Evolutionary conservation across 2,113 vertebrate species (phyloP), one percentile per base, ranked within the genome.

Genomic region (Choloepus hoffmanni): DNA sequence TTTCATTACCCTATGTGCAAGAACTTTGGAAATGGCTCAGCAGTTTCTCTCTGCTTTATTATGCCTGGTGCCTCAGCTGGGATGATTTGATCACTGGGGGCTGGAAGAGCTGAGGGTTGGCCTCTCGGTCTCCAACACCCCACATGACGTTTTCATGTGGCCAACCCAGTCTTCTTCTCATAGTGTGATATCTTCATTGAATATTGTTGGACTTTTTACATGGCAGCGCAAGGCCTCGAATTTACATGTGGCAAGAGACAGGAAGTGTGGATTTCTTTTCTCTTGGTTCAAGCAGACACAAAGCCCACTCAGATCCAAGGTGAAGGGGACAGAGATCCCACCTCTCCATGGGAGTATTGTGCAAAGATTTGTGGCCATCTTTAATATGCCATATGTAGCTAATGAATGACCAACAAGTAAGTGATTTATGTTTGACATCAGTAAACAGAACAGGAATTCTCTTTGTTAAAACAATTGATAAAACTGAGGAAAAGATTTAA

Each of bases 391-490:
- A 16, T 9, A 77, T 14, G 3, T 45, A 62, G 15, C 19, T 62
- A 55, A 60, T 28, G 3, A 81, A 60, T 68, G 65, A 68, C 30
- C 18, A 73, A 11, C 28, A 40, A 10, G 3, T 12, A 90, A 65
- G 18, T 85, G 18, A 33, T 73, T 48, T 81, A 4, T 81, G 5
- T 48, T 43, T 45, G 28, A 79, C 21, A n/a, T 73, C 43, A 82
- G 4, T 19, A 0, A 26, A 62, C 16, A 60, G 3, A 89, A 26
- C 53, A 89, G 26, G 40, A 5, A 60, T 58, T 62, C n/a, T 1
- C 15, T 48, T 68, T 55, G n/a, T 55, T 74, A 79, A 93, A 48
- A 55, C 24, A 55, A 53, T 24, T 89, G 45, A 68, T 30, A 92
- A 65, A 63, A 16, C n/a, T 65, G 18, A 6, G 33, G 7, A 65